Base-by-base conservation (phyloP, 2,797 vertebrate genomes). In the Simalia tracyae region DNA sequence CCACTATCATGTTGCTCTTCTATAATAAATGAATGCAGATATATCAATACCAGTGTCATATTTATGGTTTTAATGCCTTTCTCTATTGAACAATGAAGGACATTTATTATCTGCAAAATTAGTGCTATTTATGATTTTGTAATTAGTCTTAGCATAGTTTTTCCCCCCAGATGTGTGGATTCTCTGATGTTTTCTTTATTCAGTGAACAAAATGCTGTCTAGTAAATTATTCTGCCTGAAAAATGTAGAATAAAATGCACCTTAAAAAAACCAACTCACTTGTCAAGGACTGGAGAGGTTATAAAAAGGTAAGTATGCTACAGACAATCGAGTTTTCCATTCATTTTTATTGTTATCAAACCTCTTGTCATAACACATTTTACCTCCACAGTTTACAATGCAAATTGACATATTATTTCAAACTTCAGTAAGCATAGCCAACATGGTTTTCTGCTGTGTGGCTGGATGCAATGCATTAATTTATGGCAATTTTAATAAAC, bases 51-150 rank as follows among this genome's bases (percentile, higher is more conserved):
- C 84, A 91, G 2, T 50, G 94, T 95, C 68, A 86, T 87, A 87
- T 92, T 93, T 95, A 93, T 93, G 92, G 28, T 57, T 3, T 93
- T 91, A 84, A 86, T 89, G 42, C 36, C 89, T 7, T 0, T 92
- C 87, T 94, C 14, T 93, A 86, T 54, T 87, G 57, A 93, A 5
- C 15, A 89, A 46, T 87, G 11, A 91, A 92, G 91, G 81, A 59
- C 6, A 93, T 94, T 92, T 96, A 84, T 96, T 92, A 93, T 90
- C 84, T 54, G 92, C 5, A 90, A 93, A 95, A 94, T 88, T 92
- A 2, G n/a, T 93, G 36, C 87, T 95, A 93, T 95, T 94, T 94
- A 91, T 96, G 1, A 92, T 92, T 95, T 95, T 92, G 28, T 95
- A 95, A 91, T 94, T 95, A 92, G 57, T 85, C 94, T 95, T 92